Conservation (phyloP, 2,888 invertebrate genomes). For the Meteorus cinctellus region DNA sequence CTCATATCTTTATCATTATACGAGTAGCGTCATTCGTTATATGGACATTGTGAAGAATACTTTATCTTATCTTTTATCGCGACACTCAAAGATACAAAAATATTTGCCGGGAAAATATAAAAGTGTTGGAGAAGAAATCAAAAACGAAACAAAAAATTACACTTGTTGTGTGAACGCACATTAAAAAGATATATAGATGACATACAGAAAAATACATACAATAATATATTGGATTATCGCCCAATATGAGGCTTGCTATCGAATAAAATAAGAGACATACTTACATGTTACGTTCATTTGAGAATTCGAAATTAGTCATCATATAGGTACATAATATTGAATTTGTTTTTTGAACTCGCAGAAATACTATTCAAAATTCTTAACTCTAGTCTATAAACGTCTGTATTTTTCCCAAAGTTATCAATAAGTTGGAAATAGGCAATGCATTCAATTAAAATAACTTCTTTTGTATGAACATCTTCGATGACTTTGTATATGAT, state of each 20-base stretch:
- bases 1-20: background rate
- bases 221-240: constrained; percentile 42
- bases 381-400: constrained; percentile 61
- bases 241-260: no score
- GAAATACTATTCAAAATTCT: constrained; percentile 49
- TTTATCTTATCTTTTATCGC: background rate
- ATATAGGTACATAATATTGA: constrained; percentile 9
- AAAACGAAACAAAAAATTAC: constrained; percentile 48
- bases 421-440: background rate
- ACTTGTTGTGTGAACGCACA: constrained; percentile 62
- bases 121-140: constrained; percentile 37
- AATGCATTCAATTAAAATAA: background rate
- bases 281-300: background rate
- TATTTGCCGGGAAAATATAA: background rate
- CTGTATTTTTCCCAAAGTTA: constrained; percentile 48
- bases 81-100: background rate
- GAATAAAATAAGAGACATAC: background rate
- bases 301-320: background rate
- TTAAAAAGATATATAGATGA: constrained; percentile 42
- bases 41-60: background rate
- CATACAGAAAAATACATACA: constrained; percentile 44
- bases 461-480: background rate
- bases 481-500: background rate
- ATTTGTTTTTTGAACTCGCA: background rate
- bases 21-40: background rate